Evolutionary conservation across 2,113 vertebrate genomes (phyloP).

Genomic region (Pontoporia blainvillei): DNA sequence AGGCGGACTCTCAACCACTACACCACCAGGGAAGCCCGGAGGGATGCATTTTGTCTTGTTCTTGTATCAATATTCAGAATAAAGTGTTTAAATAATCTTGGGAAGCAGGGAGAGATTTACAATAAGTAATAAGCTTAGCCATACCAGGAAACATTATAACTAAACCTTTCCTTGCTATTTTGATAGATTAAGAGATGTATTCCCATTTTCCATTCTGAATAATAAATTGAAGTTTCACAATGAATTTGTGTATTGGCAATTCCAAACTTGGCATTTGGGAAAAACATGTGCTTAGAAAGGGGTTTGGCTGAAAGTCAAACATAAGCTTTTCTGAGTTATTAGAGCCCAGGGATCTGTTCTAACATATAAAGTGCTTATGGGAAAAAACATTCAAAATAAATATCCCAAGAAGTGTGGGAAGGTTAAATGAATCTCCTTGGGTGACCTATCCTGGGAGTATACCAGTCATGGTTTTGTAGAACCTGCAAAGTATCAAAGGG

Average conservation of each 20-base stretch:
- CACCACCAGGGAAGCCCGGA: not conserved
- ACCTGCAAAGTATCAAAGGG: not conserved
- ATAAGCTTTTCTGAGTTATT: constrained; percentile 24
- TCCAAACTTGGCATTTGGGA: constrained; percentile 41
- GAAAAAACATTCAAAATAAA: constrained; percentile 58
- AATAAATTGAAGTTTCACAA: constrained; percentile 4
- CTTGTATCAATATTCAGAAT: not conserved
- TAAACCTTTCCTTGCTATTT: not conserved
- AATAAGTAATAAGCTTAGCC: not conserved
- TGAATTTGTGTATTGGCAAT: constrained; percentile 22
- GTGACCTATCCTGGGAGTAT: not conserved
- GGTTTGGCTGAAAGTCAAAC: constrained; percentile 35
- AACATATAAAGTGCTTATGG: constrained; percentile 20
- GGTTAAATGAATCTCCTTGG: not conserved
- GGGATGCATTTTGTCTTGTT: not conserved
- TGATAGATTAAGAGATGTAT: not conserved
- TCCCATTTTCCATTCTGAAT: constrained; percentile 37
- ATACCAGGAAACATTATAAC: not conserved
- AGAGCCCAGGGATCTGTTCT: not conserved
- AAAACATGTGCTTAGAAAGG: constrained; percentile 15
- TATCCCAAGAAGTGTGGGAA: not conserved
- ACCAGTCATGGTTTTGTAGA: not conserved
- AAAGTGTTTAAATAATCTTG: constrained; percentile 8
- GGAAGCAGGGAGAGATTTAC: not conserved
- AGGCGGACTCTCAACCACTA: no score